These are phyloP conservation scores for Pogonus chalceus DNA, from an alignment of 1,140 invertebrate species.

Conservation along the genomic window DNA sequence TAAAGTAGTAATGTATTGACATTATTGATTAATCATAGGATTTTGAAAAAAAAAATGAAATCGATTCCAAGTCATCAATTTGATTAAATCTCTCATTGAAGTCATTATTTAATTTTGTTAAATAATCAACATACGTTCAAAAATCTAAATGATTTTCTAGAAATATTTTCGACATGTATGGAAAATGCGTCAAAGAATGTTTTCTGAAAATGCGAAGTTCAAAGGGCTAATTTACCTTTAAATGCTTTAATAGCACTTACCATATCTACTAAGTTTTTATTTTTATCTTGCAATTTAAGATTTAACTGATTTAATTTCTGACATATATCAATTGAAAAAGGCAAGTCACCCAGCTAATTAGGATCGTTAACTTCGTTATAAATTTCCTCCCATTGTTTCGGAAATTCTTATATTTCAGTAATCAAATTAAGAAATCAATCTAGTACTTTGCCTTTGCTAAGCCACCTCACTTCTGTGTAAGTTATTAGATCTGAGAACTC, in stretches of 20 bases:
- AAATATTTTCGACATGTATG: not conserved
- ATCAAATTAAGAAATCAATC: not conserved
- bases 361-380: not conserved
- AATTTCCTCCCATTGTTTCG: not conserved
- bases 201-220: too few relatives aligned
- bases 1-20: not conserved
- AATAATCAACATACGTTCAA: not conserved
- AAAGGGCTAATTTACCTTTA: too few relatives aligned
- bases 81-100: slow-evolving; percentile 3
- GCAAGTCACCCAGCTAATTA: not conserved
- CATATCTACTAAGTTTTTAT: not conserved
- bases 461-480: not conserved
- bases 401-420: not conserved
- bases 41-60: not conserved
- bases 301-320: not conserved
- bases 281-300: not conserved
- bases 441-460: not conserved
- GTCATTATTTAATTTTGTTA: slow-evolving; percentile 4
- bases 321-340: not conserved
- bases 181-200: not conserved
- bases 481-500: not conserved
- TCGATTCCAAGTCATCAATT: not conserved
- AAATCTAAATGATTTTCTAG: slow-evolving; percentile 5
- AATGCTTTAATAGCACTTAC: too few relatives aligned
- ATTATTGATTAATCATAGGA: slow-evolving; percentile 1